Base-by-base conservation (phyloP, 2,113 vertebrate genomes). In the Vulpes lagopus region DNA sequence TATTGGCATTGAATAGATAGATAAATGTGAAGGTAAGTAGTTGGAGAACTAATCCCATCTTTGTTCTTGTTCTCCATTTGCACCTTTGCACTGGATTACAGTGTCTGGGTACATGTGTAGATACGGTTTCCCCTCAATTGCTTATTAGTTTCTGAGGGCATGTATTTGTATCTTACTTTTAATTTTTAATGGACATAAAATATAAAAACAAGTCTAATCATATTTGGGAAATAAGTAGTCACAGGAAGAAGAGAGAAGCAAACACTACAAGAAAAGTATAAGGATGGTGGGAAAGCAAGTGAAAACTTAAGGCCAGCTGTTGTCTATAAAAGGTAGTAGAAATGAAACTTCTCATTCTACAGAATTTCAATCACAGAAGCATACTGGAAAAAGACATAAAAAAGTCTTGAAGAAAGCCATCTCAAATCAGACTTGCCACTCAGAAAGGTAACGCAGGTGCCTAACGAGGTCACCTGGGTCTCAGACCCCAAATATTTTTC, bases 221-320 rank as follows among this genome's bases (percentile, higher is more conserved):
- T 73, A 95, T 81, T 69, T 85, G 91, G n/a, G 81, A 85, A 96
- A 89, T 59, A 79, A 80, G 9, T 85, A 89, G 65, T 69, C 27
- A 43, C 7, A 89, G 43, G 51, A 84, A 49, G 32, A 69, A 67
- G 17, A 69, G 35, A 49, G n/a, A 32, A 64, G 10, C 17, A 59
- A 76, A 67, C 15, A 8, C 11, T 53, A 6, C 8, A 22, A 27
- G 6, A 51, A 64, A 62, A 73, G 2, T 67, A 2, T 67, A 53
- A 57, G 59, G 71, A 27, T 53, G 17, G 32, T 49, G 22, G n/a
- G 35, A 78, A 71, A 59, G 12, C 57, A 23, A 74, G n/a, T 14
- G 43, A 43, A 23, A 60, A n/a, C 22, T 15, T 32, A 71, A 16
- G 49, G 32, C 17, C 16, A 49, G 2, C 16, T 12, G 22, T 4